A percentile compares a stretch with the other conserved stretches of the same genome.
phyloP scores from a whole-genome alignment of 2,888 invertebrate species.

The Tetragonula carbonaria region DNA sequence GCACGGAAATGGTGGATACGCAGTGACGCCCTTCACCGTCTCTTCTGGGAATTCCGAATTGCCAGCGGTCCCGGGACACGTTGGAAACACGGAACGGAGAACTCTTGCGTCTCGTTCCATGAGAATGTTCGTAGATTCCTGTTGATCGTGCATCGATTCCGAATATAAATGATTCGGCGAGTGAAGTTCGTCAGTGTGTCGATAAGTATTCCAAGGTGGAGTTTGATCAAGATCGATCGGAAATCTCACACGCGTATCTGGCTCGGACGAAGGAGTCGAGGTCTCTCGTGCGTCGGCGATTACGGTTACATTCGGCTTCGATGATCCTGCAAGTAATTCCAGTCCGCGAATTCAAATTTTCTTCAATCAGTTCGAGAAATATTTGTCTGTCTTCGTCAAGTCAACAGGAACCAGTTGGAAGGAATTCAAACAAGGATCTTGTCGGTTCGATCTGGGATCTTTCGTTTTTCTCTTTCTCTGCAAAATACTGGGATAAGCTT shows the following conservation, averaged over 20 bases:
- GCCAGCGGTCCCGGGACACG: constrained; percentile 46
- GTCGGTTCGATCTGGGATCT: neutral
- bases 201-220: constrained; percentile 45
- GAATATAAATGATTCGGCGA: constrained; percentile 31
- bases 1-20: constrained; percentile 86
- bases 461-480: neutral
- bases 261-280: constrained; percentile 58
- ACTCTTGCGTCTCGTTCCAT: constrained; percentile 50
- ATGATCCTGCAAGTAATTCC: constrained; percentile 73
- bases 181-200: constrained; percentile 25
- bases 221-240: constrained; percentile 44
- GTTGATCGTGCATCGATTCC: constrained; percentile 45
- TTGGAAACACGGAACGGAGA: constrained; percentile 60
- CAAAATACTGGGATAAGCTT: neutral
- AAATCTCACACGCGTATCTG: constrained; percentile 31
- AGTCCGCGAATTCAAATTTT: constrained; percentile 57
- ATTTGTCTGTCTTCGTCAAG: neutral
- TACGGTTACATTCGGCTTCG: constrained; percentile 70
- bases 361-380: constrained; percentile 2
- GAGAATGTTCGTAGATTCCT: constrained; percentile 39
- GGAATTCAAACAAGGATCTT: neutral
- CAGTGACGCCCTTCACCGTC: constrained; percentile 53
- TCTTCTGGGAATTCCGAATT: constrained; percentile 64
- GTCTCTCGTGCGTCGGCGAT: constrained; percentile 73
- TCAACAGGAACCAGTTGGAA: neutral